Conservation (phyloP, 2,888 invertebrate genomes). For the Colletes collaris region DNA sequence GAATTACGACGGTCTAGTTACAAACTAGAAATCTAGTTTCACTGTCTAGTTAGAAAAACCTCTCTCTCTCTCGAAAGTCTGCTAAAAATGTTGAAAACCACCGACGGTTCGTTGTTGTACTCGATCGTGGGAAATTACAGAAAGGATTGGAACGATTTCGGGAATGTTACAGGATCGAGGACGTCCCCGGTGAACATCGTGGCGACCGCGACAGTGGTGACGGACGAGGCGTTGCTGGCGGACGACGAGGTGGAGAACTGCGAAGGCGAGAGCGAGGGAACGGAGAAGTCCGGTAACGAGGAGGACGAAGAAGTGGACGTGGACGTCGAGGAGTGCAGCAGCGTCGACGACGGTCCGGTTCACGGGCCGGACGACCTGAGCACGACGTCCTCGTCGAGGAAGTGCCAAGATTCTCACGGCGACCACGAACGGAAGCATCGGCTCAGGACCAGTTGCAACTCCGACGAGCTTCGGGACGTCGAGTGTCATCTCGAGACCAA, state of each 20-base stretch:
- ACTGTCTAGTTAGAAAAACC: no score
- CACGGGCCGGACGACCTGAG: slow-evolving; percentile 66
- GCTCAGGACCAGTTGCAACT: slow-evolving; percentile 85
- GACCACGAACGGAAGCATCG: slow-evolving; percentile 75
- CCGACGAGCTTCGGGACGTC: slow-evolving; percentile 86
- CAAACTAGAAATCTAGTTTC: no score
- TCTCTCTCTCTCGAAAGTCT: no score
- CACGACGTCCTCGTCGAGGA: slow-evolving; percentile 57
- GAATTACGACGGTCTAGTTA: no score
- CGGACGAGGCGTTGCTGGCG: slow-evolving; percentile 82
- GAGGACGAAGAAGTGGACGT: slow-evolving; percentile 84
- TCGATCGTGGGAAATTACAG: no score
- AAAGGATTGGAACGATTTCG: not conserved
- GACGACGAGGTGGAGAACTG: slow-evolving; percentile 85
- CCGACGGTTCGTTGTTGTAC: no score
- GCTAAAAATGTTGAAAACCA: no score
- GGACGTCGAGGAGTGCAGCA: slow-evolving; percentile 86
- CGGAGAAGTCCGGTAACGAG: slow-evolving; percentile 82
- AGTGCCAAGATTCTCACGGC: slow-evolving; percentile 54
- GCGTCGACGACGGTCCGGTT: slow-evolving; percentile 83
- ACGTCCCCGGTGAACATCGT: slow-evolving; percentile 80
- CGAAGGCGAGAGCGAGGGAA: slow-evolving; percentile 84
- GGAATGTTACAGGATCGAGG: slow-evolving; percentile 70
- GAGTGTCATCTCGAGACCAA: slow-evolving; percentile 91
- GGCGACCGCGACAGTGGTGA: slow-evolving; percentile 83